Base-by-base conservation (phyloP, 2,113 vertebrate genomes). In the Neolamprologus caudopunctatus region DNA sequence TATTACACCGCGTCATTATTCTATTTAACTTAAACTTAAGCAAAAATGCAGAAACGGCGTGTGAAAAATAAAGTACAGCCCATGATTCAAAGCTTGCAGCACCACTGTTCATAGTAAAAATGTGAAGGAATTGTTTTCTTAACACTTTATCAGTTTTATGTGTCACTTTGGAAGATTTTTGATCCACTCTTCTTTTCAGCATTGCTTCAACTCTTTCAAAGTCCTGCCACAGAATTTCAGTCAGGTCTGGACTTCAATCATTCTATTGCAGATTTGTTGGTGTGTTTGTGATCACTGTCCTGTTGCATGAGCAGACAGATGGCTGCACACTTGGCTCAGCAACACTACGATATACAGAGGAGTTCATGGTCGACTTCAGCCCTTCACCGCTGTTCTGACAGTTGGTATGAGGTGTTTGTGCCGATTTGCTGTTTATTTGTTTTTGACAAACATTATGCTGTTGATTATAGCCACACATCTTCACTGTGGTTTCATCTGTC, bases 51-150 rank as follows among this genome's bases (percentile, higher is more conserved):
- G 37, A 1, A 73, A 0, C 2, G 0, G 8, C 0, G 1, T 73
- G 14, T 73, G 0, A 45, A 40, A 2, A 73, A 45, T 0, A 1
- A 45, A 26, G 2, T 45, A 26, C 8, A 73, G 8, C 37, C 68
- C 13, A 0, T 17, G 21, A 73, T 28, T 28, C 40, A 73, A 26
- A 73, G 68, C 68, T 47, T 28, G 66, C 35, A 9, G 35, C 21
- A 5, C 21, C 40, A 47, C 8, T 1, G 13, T 40, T 16, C 35
- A 16, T 21, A 73, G 8, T 3, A 7, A 45, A 12, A 45, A 45
- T 0, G 1, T 45, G 21, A 45, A 0, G 21, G 0, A 45, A 42
- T 73, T 0, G 1, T 73, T 45, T 73, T 71, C 37, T 42, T 0
- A 16, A 42, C 33, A 33, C 57, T 33, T 61, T 0, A 33, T 31